phyloP scores from a whole-genome alignment of 2,113 vertebrate species.

The Xiphophorus maculatus region DNA sequence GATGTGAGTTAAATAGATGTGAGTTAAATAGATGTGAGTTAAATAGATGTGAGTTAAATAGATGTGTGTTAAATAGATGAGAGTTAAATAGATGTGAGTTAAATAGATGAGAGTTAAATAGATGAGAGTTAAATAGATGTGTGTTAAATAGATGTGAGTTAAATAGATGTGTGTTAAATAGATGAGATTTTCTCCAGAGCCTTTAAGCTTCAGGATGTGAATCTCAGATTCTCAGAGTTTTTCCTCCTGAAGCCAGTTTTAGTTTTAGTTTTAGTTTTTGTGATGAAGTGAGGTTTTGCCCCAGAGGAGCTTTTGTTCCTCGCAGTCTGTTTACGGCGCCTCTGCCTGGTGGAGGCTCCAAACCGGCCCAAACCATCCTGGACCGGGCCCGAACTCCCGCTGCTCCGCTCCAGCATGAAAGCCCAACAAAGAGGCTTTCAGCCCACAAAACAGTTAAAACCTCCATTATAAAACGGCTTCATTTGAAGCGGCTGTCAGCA shows the following conservation, averaged over 20 bases:
- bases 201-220: background rate
- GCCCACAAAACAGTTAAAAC: background rate
- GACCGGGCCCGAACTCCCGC: conserved; percentile 13
- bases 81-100: too few species aligned
- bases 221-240: background rate
- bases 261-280: conserved; percentile 22
- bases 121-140: too few species aligned
- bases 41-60: too few species aligned
- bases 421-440: background rate
- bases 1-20: too few species aligned
- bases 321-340: conserved; percentile 43
- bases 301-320: conserved; percentile 45
- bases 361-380: background rate
- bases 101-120: too few species aligned
- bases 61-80: too few species aligned
- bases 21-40: too few species aligned
- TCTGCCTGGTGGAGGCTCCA: conserved; percentile 19
- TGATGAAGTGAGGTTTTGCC: conserved; percentile 22
- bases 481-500: conserved; percentile 8
- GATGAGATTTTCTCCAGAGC: too few species aligned
- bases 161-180: too few species aligned
- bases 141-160: too few species aligned
- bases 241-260: background rate
- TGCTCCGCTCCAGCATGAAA: background rate
- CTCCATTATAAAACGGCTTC: background rate